These are phyloP conservation scores for Drosophila nigromelanica DNA, from an alignment of 1,140 invertebrate genomes.

Conservation along the genomic window DNA sequence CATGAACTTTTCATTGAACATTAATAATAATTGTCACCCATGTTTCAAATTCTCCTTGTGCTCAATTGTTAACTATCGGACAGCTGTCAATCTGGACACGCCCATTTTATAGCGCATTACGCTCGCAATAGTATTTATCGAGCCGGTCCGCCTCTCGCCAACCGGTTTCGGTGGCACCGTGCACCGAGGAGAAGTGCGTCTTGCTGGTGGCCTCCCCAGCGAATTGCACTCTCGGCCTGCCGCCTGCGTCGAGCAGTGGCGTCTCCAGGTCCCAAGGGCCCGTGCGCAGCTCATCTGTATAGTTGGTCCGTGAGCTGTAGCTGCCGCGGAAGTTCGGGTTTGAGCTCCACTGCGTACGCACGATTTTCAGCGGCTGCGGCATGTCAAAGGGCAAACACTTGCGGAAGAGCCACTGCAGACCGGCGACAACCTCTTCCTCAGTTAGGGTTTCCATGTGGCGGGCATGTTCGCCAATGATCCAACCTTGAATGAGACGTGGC, in stretches of 20 bases:
- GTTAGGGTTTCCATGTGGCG: slow-evolving; percentile 85
- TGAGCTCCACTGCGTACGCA: slow-evolving; percentile 86
- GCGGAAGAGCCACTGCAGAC: slow-evolving; percentile 84
- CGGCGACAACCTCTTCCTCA: slow-evolving; percentile 84
- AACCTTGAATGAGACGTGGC: slow-evolving; percentile 88
- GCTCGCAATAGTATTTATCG: slow-evolving; percentile 49
- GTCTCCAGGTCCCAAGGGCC: slow-evolving; percentile 85
- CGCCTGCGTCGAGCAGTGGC: slow-evolving; percentile 84
- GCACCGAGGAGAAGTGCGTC: slow-evolving; percentile 89
- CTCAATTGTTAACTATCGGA: neutral
- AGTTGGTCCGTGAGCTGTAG: slow-evolving; percentile 88
- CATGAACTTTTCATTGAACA: neutral
- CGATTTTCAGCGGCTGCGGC: slow-evolving; percentile 60
- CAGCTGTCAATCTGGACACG: neutral
- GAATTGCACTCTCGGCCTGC: slow-evolving; percentile 87
- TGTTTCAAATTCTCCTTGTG: neutral
- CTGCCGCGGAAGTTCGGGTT: slow-evolving; percentile 88
- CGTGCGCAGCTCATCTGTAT: slow-evolving; percentile 85
- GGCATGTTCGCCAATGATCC: slow-evolving; percentile 86
- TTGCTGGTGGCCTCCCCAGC: slow-evolving; percentile 89
- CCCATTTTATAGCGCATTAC: slow-evolving; percentile 20
- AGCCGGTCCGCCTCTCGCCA: slow-evolving; percentile 89
- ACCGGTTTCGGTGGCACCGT: slow-evolving; percentile 91
- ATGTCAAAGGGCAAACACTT: slow-evolving; percentile 73
- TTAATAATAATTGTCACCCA: neutral